Base-by-base conservation (phyloP, 2,888 invertebrate genomes). In the Drosophila yooni region DNA sequence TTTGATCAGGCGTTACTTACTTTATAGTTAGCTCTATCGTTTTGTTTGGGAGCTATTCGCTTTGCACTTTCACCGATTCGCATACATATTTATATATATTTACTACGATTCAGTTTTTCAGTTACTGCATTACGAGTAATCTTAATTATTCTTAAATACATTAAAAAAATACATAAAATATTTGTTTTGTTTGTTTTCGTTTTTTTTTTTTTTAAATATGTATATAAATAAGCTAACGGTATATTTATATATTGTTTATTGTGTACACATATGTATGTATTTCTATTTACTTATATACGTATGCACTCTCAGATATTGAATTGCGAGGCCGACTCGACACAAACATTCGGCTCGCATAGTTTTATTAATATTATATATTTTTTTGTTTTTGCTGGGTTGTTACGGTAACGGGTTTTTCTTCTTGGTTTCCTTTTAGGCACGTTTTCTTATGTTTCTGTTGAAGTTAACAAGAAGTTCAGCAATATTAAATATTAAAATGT, bases 131-230 rank as follows among this genome's bases (percentile, higher is more conserved):
- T 75, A 75, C 53, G 72, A 80, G 72, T 76, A 76, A 81, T 88
- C 84, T 84, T 84, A 84, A 81, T 88, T 86, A 86, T 76, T 76
- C 85, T 84, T 84, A 84, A 88, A 88, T 84, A 84, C 89, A 75
- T 84, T 84, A 84, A 84, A 84, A 84, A 84, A 84, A 84, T 84
- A 84, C 84, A 84, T 84, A 86, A 84, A 84, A 84, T 88, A 88
- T 84, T 83, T 85, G 72, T 70, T 46, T 46, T 46, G 46, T 46
- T 46, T 78, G 62, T 67, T 68, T 50, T 53, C 5, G 33, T 54
- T 57, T 52, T 69, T 31, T 56, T 61, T 64, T 62, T 59, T 70
- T 75, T 83, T 70, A 73, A 83, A 67, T 82, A 65, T 80, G 56
- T 85, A 82, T 88, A 85, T 88, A 82, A 83, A 83, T 83, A 83